phyloP scores from a whole-genome alignment of 1,140 invertebrate genomes.

The Magallana gigas region DNA sequence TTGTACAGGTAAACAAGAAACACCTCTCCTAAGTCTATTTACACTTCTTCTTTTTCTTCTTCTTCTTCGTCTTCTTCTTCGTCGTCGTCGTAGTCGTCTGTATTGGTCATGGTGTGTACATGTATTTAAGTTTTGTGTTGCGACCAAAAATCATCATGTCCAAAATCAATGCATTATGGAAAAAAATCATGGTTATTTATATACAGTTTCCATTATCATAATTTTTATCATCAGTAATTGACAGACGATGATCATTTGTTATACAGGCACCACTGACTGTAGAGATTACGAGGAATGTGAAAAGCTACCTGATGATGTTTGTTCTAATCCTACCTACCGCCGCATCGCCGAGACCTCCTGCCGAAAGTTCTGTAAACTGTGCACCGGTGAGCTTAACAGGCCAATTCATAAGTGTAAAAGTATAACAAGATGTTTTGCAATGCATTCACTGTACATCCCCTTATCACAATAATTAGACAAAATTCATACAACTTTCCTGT shows the following conservation, averaged over 20 bases:
- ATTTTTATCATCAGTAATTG: not conserved
- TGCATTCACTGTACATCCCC: no score
- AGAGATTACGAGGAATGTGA: constrained; percentile 39
- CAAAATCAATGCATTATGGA: not conserved
- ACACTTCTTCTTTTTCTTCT: no score
- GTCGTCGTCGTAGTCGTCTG: no score
- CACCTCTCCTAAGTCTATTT: not conserved
- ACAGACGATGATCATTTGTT: not conserved
- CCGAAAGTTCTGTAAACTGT: constrained; percentile 32
- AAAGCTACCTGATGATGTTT: not conserved
- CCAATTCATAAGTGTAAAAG: no score
- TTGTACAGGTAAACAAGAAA: constrained; percentile 26
- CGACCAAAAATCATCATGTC: no score
- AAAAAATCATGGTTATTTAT: not conserved
- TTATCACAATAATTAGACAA: no score
- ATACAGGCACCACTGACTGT: not conserved
- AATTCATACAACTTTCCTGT: no score
- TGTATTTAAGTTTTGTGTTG: not conserved
- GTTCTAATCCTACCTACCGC: not conserved
- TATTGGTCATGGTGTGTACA: not conserved
- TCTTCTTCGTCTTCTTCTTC: no score
- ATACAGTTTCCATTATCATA: no score
- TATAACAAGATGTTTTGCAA: no score
- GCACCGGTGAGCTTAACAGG: constrained; percentile 1
- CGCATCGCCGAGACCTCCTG: not conserved